phyloP scores from a whole-genome alignment of 2,888 invertebrate genomes.

The Drosophila neutralis region DNA sequence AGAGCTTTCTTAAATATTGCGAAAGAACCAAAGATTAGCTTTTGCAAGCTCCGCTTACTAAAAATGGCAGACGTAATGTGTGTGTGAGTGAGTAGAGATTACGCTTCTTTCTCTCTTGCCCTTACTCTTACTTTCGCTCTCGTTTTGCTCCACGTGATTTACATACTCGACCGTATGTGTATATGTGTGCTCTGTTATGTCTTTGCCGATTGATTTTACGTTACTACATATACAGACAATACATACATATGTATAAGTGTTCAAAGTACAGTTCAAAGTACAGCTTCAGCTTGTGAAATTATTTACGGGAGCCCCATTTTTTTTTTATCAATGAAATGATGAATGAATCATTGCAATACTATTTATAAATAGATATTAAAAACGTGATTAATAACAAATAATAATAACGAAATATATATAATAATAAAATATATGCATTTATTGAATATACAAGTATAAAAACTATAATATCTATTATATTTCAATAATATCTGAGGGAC shows the following conservation, averaged over 20 bases:
- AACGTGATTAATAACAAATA: background rate
- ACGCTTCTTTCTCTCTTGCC: conserved; percentile 1
- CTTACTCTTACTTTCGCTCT: conserved; percentile 43
- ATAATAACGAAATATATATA: background rate
- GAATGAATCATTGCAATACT: background rate
- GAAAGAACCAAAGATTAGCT: conserved; percentile 17
- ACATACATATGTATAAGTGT: background rate
- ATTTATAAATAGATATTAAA: background rate
- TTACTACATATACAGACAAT: background rate
- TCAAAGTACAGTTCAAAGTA: background rate
- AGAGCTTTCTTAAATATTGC: background rate
- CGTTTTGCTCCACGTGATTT: conserved; percentile 14
- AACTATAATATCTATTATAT: background rate
- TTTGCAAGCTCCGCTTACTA: conserved; percentile 35
- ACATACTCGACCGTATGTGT: background rate
- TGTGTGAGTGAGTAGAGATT: background rate
- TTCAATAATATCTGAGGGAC: background rate
- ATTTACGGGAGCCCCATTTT: background rate
- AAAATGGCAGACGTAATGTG: conserved; percentile 10
- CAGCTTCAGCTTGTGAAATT: background rate
- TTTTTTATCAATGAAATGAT: background rate
- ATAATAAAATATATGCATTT: background rate
- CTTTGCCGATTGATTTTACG: conserved; percentile 8
- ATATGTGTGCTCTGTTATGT: conserved; percentile 15
- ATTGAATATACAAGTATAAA: background rate